Conservation (phyloP, 1,140 invertebrate species). For the Drosophila kikkawai region DNA sequence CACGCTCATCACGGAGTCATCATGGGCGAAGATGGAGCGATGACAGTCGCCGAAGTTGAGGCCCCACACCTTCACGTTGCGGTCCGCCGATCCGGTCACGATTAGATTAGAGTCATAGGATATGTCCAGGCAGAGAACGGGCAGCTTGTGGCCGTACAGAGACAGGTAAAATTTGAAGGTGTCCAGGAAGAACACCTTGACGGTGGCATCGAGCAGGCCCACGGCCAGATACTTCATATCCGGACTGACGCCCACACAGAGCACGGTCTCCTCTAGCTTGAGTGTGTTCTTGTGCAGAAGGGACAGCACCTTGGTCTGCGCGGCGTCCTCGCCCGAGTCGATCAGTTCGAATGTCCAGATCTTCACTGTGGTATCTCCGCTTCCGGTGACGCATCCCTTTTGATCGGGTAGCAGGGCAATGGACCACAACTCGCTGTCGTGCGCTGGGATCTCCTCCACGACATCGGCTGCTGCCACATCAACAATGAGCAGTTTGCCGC, state of each 20-base stretch:
- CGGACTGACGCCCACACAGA: slow-evolving; percentile 93
- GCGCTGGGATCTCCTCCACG: slow-evolving; percentile 92
- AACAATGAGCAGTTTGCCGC: slow-evolving; percentile 94
- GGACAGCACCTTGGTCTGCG: slow-evolving; percentile 88
- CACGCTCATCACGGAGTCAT: slow-evolving; percentile 95
- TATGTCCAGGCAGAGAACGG: slow-evolving; percentile 97
- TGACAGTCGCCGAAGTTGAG: slow-evolving; percentile 99
- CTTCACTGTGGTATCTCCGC: slow-evolving; percentile 95
- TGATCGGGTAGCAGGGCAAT: slow-evolving; percentile 91
- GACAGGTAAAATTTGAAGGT: slow-evolving; percentile 98
- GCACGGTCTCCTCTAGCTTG: slow-evolving; percentile 94
- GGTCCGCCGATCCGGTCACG: slow-evolving; percentile 97
- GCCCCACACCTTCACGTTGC: slow-evolving; percentile 99
- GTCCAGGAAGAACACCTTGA: slow-evolving; percentile 98
- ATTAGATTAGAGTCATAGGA: slow-evolving; percentile 95
- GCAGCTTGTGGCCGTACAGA: slow-evolving; percentile 98
- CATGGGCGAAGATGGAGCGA: slow-evolving; percentile 95
- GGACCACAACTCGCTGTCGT: slow-evolving; percentile 91
- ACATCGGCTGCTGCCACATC: slow-evolving; percentile 93
- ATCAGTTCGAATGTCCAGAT: slow-evolving; percentile 97
- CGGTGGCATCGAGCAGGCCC: slow-evolving; percentile 95
- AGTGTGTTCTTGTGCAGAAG: slow-evolving; percentile 92
- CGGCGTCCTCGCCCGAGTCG: slow-evolving; percentile 78
- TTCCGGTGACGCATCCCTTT: slow-evolving; percentile 93
- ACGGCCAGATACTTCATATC: slow-evolving; percentile 96